Percentiles rank a stretch among this genome's conserved stretches.
phyloP scores from a whole-genome alignment of 2,113 vertebrate genomes.

The Polypterus bichir region DNA sequence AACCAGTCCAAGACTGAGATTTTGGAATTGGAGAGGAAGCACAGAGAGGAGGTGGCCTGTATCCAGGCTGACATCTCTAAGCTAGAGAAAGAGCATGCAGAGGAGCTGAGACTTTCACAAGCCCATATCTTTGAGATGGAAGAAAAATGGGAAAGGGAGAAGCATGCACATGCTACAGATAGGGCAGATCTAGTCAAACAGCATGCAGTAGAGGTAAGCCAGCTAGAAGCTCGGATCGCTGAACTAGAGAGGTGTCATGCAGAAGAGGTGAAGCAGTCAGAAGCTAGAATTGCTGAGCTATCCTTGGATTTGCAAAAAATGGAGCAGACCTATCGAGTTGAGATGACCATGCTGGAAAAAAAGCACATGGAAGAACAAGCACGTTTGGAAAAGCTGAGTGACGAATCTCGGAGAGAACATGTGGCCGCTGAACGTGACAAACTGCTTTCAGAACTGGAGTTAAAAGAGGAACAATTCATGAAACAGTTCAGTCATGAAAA shows the following conservation, averaged over 20 bases:
- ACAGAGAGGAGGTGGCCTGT: conserved; percentile 29
- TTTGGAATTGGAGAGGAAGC: conserved; percentile 19
- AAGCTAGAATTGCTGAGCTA: not conserved
- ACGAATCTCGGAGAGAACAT: conserved; percentile 46
- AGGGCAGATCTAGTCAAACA: not conserved
- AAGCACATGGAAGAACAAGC: conserved; percentile 41
- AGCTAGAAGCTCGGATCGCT: not conserved
- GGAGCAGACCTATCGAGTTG: not conserved
- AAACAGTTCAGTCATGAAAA: conserved; percentile 41
- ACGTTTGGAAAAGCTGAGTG: conserved; percentile 41
- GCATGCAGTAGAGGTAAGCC: not conserved
- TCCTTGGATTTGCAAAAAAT: not conserved
- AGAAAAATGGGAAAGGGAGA: conserved; percentile 33
- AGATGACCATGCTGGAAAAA: conserved; percentile 24
- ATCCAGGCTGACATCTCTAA: conserved; percentile 13
- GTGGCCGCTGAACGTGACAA: conserved; percentile 37
- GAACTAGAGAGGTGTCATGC: not conserved
- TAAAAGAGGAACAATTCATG: conserved; percentile 28
- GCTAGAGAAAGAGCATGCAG: not conserved
- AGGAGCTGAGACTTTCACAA: conserved; percentile 32
- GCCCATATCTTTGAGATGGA: conserved; percentile 26
- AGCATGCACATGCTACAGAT: conserved; percentile 13
- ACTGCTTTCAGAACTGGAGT: conserved; percentile 28
- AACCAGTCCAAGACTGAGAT: conserved; percentile 24
- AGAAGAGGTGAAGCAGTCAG: conserved; percentile 22